These are phyloP conservation scores for Spodoptera littoralis DNA, from an alignment of 2,888 invertebrate genomes.

Conservation along the genomic window DNA sequence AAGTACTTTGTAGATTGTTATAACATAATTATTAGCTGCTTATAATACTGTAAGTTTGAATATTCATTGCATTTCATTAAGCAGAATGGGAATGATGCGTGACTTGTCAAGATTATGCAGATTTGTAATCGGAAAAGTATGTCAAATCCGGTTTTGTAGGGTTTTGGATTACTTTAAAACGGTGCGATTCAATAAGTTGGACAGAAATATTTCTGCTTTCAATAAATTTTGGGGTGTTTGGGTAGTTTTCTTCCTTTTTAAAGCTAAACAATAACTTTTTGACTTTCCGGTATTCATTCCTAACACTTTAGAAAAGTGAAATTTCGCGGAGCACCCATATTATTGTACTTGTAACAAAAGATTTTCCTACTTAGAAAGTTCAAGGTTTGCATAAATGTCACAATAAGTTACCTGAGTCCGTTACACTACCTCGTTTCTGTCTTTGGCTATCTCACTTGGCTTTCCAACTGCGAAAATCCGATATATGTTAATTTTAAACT, in stretches of 20 bases:
- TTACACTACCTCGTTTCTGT: constrained; percentile 40
- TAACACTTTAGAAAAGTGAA: too few relatives aligned
- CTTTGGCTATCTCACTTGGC: constrained; percentile 42
- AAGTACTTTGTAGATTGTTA: constrained; percentile 4
- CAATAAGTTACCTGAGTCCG: constrained; percentile 21
- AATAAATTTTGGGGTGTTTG: too few relatives aligned
- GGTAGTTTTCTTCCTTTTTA: background rate
- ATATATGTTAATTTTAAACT: constrained; percentile 40
- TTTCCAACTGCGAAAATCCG: constrained; percentile 44
- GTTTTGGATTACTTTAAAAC: too few relatives aligned
- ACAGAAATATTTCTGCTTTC: too few relatives aligned
- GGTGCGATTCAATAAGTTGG: too few relatives aligned
- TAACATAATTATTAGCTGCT: constrained; percentile 15
- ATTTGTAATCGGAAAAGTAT: too few relatives aligned
- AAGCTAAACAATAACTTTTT: background rate
- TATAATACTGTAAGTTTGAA: constrained; percentile 4
- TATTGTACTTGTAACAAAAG: constrained; percentile 13
- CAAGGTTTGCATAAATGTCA: constrained; percentile 19
- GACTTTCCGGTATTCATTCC: background rate
- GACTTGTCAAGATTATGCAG: too few relatives aligned
- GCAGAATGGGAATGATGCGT: too few relatives aligned
- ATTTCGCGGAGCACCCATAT: too few relatives aligned
- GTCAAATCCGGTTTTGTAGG: too few relatives aligned
- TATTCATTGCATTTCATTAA: too few relatives aligned
- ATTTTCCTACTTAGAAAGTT: constrained; percentile 33